A percentile compares a stretch with the other conserved stretches of the same genome.
Evolutionary conservation across 2,113 vertebrate species (phyloP).

Genomic region (Pionites leucogaster): DNA sequence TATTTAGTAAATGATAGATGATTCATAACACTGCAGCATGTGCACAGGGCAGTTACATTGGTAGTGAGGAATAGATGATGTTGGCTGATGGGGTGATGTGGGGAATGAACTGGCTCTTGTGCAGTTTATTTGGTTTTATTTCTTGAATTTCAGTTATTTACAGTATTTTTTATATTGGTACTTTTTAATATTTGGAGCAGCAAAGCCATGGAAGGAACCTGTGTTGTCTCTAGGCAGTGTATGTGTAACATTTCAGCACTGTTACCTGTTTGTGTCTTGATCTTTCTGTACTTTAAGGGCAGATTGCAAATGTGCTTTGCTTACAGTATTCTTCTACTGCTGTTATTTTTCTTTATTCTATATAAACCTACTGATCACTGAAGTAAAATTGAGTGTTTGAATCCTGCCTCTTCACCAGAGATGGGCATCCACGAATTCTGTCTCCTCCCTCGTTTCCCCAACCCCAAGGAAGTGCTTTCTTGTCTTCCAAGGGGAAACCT

Average conservation of each 20-base stretch:
- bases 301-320: neutral
- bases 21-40: neutral
- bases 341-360: neutral
- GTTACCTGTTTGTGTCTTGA: neutral
- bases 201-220: neutral
- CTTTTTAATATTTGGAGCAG: neutral
- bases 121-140: neutral
- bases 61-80: neutral
- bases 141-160: neutral
- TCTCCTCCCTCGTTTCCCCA: neutral
- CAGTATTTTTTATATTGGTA: neutral
- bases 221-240: neutral
- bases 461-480: neutral
- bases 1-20: neutral
- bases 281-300: neutral
- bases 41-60: neutral
- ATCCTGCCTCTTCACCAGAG: neutral
- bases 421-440: neutral
- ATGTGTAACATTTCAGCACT: accelerated
- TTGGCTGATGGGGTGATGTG: neutral
- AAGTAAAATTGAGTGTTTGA: neutral
- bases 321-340: neutral
- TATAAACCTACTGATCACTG: neutral
- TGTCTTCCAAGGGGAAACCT: neutral
- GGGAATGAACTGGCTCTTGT: neutral